A percentile compares a stretch with the other conserved stretches of the same genome.
These are phyloP conservation scores for Antennarius maculatus DNA, from an alignment of 2,797 vertebrate species.

Conservation along the genomic window DNA sequence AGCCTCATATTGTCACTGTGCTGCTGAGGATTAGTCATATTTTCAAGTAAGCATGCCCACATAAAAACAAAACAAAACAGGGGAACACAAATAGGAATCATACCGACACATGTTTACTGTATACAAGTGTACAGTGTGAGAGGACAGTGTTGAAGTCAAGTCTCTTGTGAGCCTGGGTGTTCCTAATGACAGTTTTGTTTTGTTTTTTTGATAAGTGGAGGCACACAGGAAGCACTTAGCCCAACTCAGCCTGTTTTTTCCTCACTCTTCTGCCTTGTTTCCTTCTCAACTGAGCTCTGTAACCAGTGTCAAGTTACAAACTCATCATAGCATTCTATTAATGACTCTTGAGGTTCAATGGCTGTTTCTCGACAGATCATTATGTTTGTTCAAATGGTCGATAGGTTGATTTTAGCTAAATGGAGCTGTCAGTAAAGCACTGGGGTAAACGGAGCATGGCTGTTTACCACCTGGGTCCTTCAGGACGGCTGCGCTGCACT, in stretches of 20 bases:
- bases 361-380: slow-evolving; percentile 43
- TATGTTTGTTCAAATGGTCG: slow-evolving; percentile 20
- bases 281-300: slow-evolving; percentile 13
- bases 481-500: slow-evolving; percentile 21
- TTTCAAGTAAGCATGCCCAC: slow-evolving; percentile 27
- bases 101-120: neutral
- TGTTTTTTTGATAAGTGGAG: neutral
- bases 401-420: slow-evolving; percentile 33
- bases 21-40: slow-evolving; percentile 28
- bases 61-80: slow-evolving; percentile 1
- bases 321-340: slow-evolving; percentile 39
- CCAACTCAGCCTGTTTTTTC: neutral
- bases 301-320: slow-evolving; percentile 29
- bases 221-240: neutral
- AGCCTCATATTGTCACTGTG: slow-evolving; percentile 15
- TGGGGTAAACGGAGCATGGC: slow-evolving; percentile 42
- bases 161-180: neutral
- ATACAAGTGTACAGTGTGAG: neutral
- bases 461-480: slow-evolving; percentile 49
- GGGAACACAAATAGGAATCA: neutral
- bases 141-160: neutral
- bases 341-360: slow-evolving; percentile 22
- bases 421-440: slow-evolving; percentile 33
- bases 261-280: neutral
- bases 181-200: slow-evolving; percentile 1